phyloP scores from a whole-genome alignment of 2,888 invertebrate genomes.

The Alitta virens region DNA sequence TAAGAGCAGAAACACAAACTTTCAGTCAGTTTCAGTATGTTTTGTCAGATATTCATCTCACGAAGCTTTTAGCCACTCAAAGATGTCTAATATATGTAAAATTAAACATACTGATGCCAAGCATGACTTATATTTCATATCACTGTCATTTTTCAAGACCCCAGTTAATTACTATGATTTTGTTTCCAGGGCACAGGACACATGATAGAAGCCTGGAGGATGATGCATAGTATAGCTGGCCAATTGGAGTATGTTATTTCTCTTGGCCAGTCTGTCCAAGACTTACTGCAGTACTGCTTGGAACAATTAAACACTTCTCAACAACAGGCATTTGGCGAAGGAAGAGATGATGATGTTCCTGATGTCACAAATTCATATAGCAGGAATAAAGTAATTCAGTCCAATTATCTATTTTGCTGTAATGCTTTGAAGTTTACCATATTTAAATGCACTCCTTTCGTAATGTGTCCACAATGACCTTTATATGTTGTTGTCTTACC shows the following conservation, averaged over 20 bases:
- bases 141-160: too few relatives aligned
- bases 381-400: not conserved
- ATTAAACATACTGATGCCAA: too few relatives aligned
- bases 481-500: too few relatives aligned
- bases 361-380: not conserved
- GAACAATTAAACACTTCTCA: not conserved
- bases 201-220: slow-evolving; percentile 46
- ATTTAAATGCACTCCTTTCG: not conserved
- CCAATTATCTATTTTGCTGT: too few relatives aligned
- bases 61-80: too few relatives aligned
- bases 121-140: too few relatives aligned
- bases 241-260: slow-evolving; percentile 47
- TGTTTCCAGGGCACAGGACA: slow-evolving; percentile 16
- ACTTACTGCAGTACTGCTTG: slow-evolving; percentile 32
- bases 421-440: too few relatives aligned
- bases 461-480: not conserved
- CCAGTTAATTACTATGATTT: too few relatives aligned
- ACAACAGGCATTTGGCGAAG: not conserved
- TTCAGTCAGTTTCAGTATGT: too few relatives aligned
- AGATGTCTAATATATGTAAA: too few relatives aligned
- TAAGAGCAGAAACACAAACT: too few relatives aligned
- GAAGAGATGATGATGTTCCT: not conserved
- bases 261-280: slow-evolving; percentile 41
- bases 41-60: too few relatives aligned
- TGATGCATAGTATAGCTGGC: slow-evolving; percentile 46